These are phyloP conservation scores for Lycaena phlaeas DNA, from an alignment of 2,888 invertebrate species.

Conservation along the genomic window DNA sequence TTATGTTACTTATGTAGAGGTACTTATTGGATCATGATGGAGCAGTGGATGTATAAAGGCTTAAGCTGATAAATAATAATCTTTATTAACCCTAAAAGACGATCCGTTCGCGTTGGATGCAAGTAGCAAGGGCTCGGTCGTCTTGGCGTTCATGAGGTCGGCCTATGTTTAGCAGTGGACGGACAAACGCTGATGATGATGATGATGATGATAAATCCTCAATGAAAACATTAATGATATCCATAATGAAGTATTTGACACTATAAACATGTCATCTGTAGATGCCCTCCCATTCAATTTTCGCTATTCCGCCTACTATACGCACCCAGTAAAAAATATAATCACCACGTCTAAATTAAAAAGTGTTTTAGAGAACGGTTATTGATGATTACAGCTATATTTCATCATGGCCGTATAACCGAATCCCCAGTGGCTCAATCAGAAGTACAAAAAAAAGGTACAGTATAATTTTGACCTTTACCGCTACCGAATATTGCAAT, in stretches of 20 bases:
- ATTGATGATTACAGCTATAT: conserved; percentile 17
- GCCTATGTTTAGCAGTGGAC: too few relatives aligned
- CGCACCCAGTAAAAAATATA: conserved; percentile 48
- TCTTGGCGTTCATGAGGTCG: too few relatives aligned
- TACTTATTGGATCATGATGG: too few relatives aligned
- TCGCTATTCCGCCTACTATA: conserved; percentile 41
- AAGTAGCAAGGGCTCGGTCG: too few relatives aligned
- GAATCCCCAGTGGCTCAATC: conserved; percentile 47
- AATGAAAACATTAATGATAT: conserved; percentile 34
- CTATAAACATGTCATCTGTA: conserved; percentile 29
- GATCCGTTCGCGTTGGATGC: too few relatives aligned
- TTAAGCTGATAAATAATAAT: too few relatives aligned
- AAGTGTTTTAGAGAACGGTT: conserved; percentile 22
- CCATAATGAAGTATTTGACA: conserved; percentile 35
- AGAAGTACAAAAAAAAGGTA: too few relatives aligned
- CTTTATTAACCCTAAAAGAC: too few relatives aligned
- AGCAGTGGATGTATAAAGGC: too few relatives aligned
- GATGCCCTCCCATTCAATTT: conserved; percentile 50
- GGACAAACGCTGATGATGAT: too few relatives aligned
- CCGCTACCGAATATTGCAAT: conserved; percentile 66
- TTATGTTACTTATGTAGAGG: too few relatives aligned
- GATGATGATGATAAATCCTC: too few relatives aligned
- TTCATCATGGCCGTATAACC: conserved; percentile 29
- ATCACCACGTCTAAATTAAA: conserved; percentile 40
- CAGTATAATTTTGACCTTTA: conserved; percentile 47